Evolutionary conservation across 2,113 vertebrate genomes (phyloP).

Genomic region (Takifugu flavidus): DNA sequence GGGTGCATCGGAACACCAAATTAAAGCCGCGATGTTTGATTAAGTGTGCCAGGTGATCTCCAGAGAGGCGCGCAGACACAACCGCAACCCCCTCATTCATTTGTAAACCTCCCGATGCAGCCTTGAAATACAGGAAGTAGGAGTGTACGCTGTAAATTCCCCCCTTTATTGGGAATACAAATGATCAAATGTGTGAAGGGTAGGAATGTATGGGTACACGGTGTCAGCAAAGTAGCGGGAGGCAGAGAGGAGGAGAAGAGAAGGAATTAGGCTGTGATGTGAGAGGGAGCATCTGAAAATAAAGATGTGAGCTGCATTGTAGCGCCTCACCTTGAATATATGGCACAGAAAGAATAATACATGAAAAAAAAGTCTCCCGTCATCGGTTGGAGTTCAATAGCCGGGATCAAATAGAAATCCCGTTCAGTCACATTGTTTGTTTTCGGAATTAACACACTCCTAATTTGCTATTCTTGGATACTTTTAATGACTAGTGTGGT

Average conservation of each 20-base stretch:
- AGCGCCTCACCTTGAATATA: slow-evolving; percentile 66
- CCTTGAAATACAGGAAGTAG: slow-evolving; percentile 71
- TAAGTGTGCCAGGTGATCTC: slow-evolving; percentile 74
- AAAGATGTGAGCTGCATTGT: slow-evolving; percentile 65
- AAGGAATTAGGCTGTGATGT: slow-evolving; percentile 71
- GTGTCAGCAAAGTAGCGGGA: slow-evolving; percentile 67
- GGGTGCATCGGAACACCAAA: slow-evolving; percentile 59
- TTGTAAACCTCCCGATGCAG: slow-evolving; percentile 68
- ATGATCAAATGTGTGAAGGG: slow-evolving; percentile 70
- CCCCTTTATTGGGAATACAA: slow-evolving; percentile 72
- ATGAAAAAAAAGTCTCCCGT: slow-evolving; percentile 62
- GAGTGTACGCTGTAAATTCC: slow-evolving; percentile 64
- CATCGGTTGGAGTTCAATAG: slow-evolving; percentile 65
- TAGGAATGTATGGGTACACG: slow-evolving; percentile 61
- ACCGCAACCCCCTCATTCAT: slow-evolving; percentile 70
- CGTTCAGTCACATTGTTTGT: slow-evolving; percentile 66
- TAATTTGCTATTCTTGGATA: slow-evolving; percentile 80
- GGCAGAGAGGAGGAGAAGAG: slow-evolving; percentile 64
- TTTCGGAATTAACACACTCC: slow-evolving; percentile 71
- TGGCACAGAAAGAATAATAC: slow-evolving; percentile 74
- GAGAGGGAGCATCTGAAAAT: slow-evolving; percentile 67
- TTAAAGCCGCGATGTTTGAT: slow-evolving; percentile 72
- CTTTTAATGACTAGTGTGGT: slow-evolving; percentile 76
- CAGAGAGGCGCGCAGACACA: slow-evolving; percentile 66
- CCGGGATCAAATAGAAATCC: slow-evolving; percentile 58